Evolutionary conservation across 1,140 invertebrate species (phyloP), one percentile per base, ranked within the genome.

Genomic region (Spodoptera litura): DNA sequence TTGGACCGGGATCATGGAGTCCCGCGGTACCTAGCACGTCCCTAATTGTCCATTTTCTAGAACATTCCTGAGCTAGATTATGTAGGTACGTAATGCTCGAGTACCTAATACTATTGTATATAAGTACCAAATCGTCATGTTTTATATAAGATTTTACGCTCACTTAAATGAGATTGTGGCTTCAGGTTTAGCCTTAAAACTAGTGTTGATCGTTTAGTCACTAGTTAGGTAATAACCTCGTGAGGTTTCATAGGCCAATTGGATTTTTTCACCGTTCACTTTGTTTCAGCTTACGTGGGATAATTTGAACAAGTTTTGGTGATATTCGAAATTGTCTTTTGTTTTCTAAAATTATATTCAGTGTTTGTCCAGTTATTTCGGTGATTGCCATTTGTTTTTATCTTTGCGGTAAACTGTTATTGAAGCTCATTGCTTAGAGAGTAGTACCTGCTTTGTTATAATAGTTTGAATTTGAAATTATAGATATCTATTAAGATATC

Each of bases 1-100:
- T 87, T 80, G 83, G 79, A 70, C 79, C 66, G 66, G 68, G 82
- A 83, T 72, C 78, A 73, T 64, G 80, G 25, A 62, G 77, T 78
- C 76, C 59, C 44, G 55, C 31, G 27, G 66, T 66, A 52, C 62
- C 31, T 74, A 70, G 75, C 83, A 85, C 83, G 81, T 82, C 78
- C 80, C 78, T 86, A 87, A 87, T 86, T 80, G 77, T 83, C 82
- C 72, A 86, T 81, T 85, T 79, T 78, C 31, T 78, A 86, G 81
- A 68, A 80, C 80, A 85, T 89, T 86, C 82, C 71, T 52, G 58
- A 78, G 20, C 81, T 81, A 78, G 80, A 85, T 83, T 82, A 79
- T 83, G 49, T n/a, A n/a, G n/a, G n/a, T 62, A 66, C 51, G 8
- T 12, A 68, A 56, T 56, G 25, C 9, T 8, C 6, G 12, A 15